Base-by-base conservation (phyloP, 1,140 invertebrate species). In the Ceratina australensis region DNA sequence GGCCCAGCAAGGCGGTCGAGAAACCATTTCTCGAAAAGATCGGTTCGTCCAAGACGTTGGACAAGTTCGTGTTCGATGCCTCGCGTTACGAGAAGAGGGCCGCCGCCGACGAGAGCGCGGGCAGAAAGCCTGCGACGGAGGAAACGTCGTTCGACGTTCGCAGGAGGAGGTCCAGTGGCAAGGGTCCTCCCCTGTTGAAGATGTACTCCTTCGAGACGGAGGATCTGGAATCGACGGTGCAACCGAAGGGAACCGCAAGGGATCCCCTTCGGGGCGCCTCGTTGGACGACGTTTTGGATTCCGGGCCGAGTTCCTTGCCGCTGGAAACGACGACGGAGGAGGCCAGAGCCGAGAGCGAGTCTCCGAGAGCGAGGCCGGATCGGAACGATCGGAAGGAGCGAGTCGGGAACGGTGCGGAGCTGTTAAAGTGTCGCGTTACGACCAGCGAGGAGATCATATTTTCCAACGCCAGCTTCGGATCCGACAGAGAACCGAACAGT, bases 201-300 rank as follows among this genome's bases (percentile, higher is more conserved):
- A 92, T 92, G 91, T 91, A 91, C 57, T 92, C 91, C 0, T 92
- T 92, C 47, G 91, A 92, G 50, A 92, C 91, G 0, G 91, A 92
- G 73, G 91, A 92, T 65, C 60, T 92, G 0, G 89, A 91, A 8
- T 60, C 64, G 12, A 60, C 79, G 1, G 67, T 77, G 1, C 33
- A 80, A 5, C 8, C 61, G 3, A 87, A 88, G 22, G 69, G 76
- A 10, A 42, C 5, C 33, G 4, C 85, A 81, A 69, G 88, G 8
- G 88, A 91, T 81, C 80, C 88, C 0, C 49, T 90, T n/a, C 80
- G 89, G 0, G 88, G 86, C 0, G 76, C 85, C 0, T 92, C 90
- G 0, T 64, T 91, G 15, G 87, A 92, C 69, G 87, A 91, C 57
- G 87, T 89, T 0, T 61, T 91, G 7, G 88, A 91, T n/a, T 86